Evolutionary conservation across 2,888 invertebrate species (phyloP).

Genomic region (Andrena fulva): DNA sequence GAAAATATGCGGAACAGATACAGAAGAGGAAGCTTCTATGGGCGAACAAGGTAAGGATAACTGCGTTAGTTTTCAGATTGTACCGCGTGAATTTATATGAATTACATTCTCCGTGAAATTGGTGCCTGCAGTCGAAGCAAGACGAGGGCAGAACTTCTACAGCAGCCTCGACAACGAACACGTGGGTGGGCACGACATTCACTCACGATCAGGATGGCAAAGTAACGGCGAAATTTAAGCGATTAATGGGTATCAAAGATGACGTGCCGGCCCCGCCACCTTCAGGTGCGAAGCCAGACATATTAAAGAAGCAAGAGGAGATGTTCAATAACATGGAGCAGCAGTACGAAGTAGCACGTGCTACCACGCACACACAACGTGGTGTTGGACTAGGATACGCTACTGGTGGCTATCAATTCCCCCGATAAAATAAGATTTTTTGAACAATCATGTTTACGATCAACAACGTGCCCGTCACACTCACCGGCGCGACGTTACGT

Average conservation of each 20-base stretch:
- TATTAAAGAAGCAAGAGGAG: slow-evolving; percentile 91
- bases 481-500: slow-evolving; percentile 21
- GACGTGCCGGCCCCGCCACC: slow-evolving; percentile 83
- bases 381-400: slow-evolving; percentile 94
- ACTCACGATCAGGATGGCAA: slow-evolving; percentile 96
- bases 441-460: slow-evolving; percentile 43
- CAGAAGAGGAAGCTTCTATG: slow-evolving; percentile 97
- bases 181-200: slow-evolving; percentile 95
- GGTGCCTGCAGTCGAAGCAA: slow-evolving; percentile 74
- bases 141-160: slow-evolving; percentile 82
- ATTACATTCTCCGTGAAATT: slow-evolving; percentile 9
- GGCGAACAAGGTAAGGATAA: slow-evolving; percentile 89
- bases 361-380: slow-evolving; percentile 98
- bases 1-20: slow-evolving; percentile 92
- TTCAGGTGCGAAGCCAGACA: slow-evolving; percentile 85
- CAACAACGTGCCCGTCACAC: slow-evolving; percentile 26
- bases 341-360: slow-evolving; percentile 97
- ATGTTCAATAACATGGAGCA: slow-evolving; percentile 97
- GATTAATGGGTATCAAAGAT: slow-evolving; percentile 97
- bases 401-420: slow-evolving; percentile 86
- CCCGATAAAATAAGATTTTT: slow-evolving; percentile 81
- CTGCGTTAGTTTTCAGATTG: neutral
- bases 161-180: slow-evolving; percentile 83
- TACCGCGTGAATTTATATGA: neutral
- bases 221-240: slow-evolving; percentile 97